Evolutionary conservation across 2,888 invertebrate genomes (phyloP).

Genomic region (Myathropa florea): DNA sequence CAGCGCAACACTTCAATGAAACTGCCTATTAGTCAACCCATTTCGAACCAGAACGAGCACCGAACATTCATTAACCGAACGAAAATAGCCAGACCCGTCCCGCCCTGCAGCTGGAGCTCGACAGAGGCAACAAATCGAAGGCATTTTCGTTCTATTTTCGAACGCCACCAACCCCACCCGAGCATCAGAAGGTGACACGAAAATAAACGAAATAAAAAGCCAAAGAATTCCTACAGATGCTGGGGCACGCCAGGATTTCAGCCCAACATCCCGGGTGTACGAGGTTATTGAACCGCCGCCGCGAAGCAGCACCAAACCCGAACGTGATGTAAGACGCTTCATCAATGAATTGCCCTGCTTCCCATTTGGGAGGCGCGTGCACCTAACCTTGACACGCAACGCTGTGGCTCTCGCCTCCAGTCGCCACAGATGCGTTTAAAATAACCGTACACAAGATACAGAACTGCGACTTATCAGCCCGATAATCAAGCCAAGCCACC

Average conservation of each 20-base stretch:
- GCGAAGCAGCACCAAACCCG: background rate
- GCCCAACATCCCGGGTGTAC: background rate
- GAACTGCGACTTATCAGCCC: background rate
- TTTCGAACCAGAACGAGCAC: background rate
- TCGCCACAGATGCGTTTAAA: background rate
- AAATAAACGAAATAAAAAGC: background rate
- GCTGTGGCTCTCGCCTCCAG: background rate
- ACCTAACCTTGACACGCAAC: background rate
- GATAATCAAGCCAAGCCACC: background rate
- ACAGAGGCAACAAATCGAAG: background rate
- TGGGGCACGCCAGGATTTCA: background rate
- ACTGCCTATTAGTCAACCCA: background rate
- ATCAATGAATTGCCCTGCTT: background rate
- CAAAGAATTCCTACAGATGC: background rate
- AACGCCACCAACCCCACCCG: background rate
- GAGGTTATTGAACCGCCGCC: background rate
- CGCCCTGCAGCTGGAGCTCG: background rate
- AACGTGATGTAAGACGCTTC: background rate
- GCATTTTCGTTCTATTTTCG: background rate
- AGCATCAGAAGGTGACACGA: background rate
- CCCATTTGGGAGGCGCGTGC: background rate
- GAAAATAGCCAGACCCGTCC: background rate
- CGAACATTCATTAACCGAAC: background rate
- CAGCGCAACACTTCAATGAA: background rate
- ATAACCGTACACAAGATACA: background rate